These are phyloP conservation scores for Prunella fulvescens DNA, from an alignment of 2,113 vertebrate species.

Conservation along the genomic window DNA sequence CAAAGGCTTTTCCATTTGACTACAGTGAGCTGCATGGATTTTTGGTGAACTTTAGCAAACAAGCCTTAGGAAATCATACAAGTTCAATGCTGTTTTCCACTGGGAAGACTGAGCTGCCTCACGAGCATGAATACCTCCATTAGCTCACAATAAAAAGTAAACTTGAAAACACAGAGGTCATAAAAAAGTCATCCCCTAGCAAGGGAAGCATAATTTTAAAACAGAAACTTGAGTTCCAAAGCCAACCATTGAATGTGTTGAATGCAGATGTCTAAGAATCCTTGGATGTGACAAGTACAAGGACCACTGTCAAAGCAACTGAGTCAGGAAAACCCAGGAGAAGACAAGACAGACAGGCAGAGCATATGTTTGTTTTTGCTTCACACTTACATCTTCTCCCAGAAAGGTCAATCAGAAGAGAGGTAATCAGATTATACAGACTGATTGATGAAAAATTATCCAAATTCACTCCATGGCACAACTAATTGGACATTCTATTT, in stretches of 20 bases:
- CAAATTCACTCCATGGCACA: constrained; percentile 5
- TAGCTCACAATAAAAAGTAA: neutral
- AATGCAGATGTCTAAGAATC: neutral
- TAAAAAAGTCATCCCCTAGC: neutral
- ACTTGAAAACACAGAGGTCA: neutral
- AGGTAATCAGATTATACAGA: constrained; percentile 5
- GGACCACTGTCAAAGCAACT: neutral
- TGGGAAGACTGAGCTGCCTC: neutral
- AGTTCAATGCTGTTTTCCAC: neutral
- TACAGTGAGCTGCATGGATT: neutral
- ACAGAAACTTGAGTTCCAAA: neutral
- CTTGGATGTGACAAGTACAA: neutral
- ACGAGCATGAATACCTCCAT: neutral
- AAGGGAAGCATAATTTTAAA: neutral
- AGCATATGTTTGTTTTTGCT: neutral
- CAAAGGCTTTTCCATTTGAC: neutral
- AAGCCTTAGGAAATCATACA: neutral
- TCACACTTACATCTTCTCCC: neutral
- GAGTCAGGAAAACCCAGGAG: neutral
- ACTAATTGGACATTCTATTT: neutral
- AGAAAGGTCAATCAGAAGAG: neutral
- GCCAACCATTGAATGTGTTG: neutral
- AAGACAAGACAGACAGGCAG: neutral
- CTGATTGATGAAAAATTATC: constrained; percentile 39
- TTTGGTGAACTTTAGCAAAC: neutral